Percentiles rank a stretch among this genome's conserved stretches.
Conservation (phyloP, 2,888 invertebrate genomes). For the Tigriopus californicus region DNA sequence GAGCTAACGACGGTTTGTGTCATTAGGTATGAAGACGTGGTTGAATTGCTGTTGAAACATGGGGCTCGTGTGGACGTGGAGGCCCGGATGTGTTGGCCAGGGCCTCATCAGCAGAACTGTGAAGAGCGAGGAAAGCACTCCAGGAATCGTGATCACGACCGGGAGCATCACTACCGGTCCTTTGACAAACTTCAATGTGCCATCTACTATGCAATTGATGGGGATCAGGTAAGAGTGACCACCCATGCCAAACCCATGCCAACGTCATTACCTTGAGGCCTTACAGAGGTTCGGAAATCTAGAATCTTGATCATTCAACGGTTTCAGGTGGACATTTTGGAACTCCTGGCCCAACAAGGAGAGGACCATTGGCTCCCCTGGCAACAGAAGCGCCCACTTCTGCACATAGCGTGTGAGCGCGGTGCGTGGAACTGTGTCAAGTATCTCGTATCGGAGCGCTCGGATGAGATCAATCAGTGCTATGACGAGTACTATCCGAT, state of each 20-base stretch:
- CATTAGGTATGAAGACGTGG: slow-evolving; percentile 42
- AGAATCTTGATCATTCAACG: too few relatives aligned
- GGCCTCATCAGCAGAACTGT: slow-evolving; percentile 47
- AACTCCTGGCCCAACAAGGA: slow-evolving; percentile 43
- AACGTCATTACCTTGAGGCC: too few relatives aligned
- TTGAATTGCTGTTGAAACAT: slow-evolving; percentile 44
- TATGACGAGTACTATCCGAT: slow-evolving; percentile 60
- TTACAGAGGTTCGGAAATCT: too few relatives aligned
- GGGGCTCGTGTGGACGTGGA: slow-evolving; percentile 50
- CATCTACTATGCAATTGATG: slow-evolving; percentile 49
- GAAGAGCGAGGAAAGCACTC: slow-evolving; percentile 46
- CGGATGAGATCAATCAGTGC: slow-evolving; percentile 47
- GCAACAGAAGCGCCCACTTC: slow-evolving; percentile 34
- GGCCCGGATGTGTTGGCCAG: slow-evolving; percentile 54
- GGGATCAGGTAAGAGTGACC: slow-evolving; percentile 41
- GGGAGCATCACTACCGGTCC: slow-evolving; percentile 4
- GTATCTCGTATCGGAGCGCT: slow-evolving; percentile 36
- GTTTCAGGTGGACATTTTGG: slow-evolving; percentile 37
- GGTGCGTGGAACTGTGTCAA: slow-evolving; percentile 52
- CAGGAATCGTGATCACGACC: slow-evolving; percentile 22
- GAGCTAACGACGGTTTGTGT: neutral
- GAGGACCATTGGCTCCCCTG: slow-evolving; percentile 47
- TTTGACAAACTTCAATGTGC: slow-evolving; percentile 43
- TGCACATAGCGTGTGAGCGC: slow-evolving; percentile 48
- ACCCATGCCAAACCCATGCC: too few relatives aligned